Evolutionary conservation across 2,113 vertebrate species (phyloP).

Genomic region (Eptesicus fuscus): DNA sequence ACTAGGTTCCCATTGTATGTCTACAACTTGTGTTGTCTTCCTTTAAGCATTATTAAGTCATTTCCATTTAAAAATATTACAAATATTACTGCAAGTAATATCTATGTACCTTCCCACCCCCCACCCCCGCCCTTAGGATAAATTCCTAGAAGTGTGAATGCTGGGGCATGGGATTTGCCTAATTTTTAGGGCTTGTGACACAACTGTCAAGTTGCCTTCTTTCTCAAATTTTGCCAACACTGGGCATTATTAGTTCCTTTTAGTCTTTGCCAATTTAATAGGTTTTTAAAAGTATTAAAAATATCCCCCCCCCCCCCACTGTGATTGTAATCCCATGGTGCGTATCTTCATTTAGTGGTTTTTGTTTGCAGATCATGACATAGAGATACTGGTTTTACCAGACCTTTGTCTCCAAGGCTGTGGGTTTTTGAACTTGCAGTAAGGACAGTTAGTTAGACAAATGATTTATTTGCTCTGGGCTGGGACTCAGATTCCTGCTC

Average conservation of each 20-base stretch:
- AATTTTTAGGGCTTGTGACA: neutral
- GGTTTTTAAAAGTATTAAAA: neutral
- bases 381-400: neutral
- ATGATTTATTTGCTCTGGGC: neutral
- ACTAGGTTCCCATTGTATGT: neutral
- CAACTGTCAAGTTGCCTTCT: neutral
- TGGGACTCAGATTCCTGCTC: neutral
- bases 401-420: neutral
- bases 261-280: neutral
- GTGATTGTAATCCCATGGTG: neutral
- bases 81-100: neutral
- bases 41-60: neutral
- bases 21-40: neutral
- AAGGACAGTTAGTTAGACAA: conserved; percentile 9
- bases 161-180: neutral
- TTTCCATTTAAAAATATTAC: neutral
- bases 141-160: neutral
- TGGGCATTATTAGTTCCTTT: neutral
- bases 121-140: fast-evolving
- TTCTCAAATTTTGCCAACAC: neutral
- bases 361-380: neutral
- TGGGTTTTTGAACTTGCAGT: neutral
- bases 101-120: neutral
- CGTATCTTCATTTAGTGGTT: neutral
- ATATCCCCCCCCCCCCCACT: neutral